phyloP scores from a whole-genome alignment of 2,113 vertebrate species.

The Loxodonta africana region DNA sequence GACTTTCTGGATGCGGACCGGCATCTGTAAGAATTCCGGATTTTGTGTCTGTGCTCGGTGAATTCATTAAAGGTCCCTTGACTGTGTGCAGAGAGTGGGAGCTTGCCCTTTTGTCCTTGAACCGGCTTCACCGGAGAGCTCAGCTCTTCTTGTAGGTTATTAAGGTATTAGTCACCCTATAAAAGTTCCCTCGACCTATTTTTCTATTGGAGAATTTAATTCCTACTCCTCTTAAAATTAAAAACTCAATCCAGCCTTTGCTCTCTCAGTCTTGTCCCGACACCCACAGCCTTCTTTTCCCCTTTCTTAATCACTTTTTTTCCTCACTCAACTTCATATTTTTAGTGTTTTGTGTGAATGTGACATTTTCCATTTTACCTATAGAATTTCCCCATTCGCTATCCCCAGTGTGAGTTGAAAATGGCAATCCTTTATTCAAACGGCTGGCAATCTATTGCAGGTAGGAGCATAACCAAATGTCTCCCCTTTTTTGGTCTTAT shows the following conservation, averaged over 20 bases:
- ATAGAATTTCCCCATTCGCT: constrained; percentile 59
- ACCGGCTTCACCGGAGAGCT: constrained; percentile 72
- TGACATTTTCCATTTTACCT: constrained; percentile 77
- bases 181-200: constrained; percentile 78
- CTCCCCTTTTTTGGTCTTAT: constrained; percentile 65
- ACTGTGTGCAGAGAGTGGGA: neutral
- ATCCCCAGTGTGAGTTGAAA: constrained; percentile 67
- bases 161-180: constrained; percentile 69
- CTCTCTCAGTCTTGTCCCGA: neutral
- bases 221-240: constrained; percentile 72
- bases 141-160: constrained; percentile 66
- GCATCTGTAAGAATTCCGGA: constrained; percentile 55
- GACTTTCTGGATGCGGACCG: neutral
- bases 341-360: constrained; percentile 78
- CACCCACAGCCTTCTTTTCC: neutral
- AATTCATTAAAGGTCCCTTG: constrained; percentile 74
- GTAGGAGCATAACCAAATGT: constrained; percentile 62
- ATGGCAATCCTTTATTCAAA: constrained; percentile 60
- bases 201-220: constrained; percentile 76
- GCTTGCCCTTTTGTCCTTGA: constrained; percentile 75
- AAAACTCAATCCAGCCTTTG: constrained; percentile 65
- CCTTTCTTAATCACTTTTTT: constrained; percentile 51
- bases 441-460: constrained; percentile 63
- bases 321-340: constrained; percentile 61
- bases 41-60: constrained; percentile 49